Base-by-base conservation (phyloP, 2,888 invertebrate species). In the Amphipoea oculea region DNA sequence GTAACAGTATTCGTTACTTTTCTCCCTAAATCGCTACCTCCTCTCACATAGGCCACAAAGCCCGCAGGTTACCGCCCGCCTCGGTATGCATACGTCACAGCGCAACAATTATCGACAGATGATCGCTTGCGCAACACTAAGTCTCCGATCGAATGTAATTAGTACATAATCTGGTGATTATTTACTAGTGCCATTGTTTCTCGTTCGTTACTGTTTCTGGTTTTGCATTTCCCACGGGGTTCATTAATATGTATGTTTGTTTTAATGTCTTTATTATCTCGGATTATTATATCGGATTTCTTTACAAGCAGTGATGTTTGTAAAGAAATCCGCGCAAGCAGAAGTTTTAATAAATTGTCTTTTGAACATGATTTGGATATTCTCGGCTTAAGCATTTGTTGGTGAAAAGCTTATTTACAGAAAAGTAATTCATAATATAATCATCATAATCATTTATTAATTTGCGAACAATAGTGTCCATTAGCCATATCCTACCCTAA, bases 51-150 rank as follows among this genome's bases (percentile, higher is more conserved):
- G 1, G 0, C 65, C 74, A 72, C 40, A 45, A 1, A 3, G 42
- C 42, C 17, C 81, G 42, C 81, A 72, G 90, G 90, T 91, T 75
- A 90, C 84, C 87, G 91, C 81, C 82, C 90, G 89, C 79, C 72
- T 48, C 73, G 89, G 90, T 85, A 89, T 87, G 86, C 86, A 78
- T 81, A 76, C 89, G 84, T 88, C 86, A 82, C 82, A 67, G 73
- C 17, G 29, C 71, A 73, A 72, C 71, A 81, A 86, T 87, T 83
- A 83, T 85, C 77, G 85, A 73, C 76, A 75, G 82, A 88, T 88
- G 76, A 86, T 76, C 78, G 71, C 83, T 86, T 86, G 69, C 88
- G 73, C 75, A 88, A 88, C 79, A 65, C 57, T 73, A 29, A 48
- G 63, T 57, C 51, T 74, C 63, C 40, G 54, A 76, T 84, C 70